phyloP scores from a whole-genome alignment of 2,888 invertebrate species.

The Ypsolopha scabrella region DNA sequence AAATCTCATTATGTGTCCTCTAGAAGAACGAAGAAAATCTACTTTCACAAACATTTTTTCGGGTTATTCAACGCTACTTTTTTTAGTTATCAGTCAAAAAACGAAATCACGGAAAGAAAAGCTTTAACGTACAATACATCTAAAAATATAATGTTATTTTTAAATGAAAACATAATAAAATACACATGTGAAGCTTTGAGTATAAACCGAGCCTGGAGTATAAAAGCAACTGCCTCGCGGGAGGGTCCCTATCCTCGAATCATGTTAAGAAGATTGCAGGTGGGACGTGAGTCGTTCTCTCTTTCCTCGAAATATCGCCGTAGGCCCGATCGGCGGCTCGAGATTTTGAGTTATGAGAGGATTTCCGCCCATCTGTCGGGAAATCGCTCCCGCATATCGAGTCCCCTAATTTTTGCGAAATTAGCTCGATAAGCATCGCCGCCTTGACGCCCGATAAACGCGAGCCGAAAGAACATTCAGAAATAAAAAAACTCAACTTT shows the following conservation, averaged over 20 bases:
- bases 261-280: not conserved
- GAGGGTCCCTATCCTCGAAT: not conserved
- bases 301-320: not conserved
- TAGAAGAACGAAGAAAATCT: not conserved
- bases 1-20: not conserved
- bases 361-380: constrained; percentile 21
- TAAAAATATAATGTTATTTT: too few relatives aligned
- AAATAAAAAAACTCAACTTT: too few relatives aligned
- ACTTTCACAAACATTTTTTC: too few relatives aligned
- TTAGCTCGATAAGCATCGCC: constrained; percentile 21
- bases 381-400: constrained; percentile 21
- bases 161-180: too few relatives aligned
- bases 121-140: too few relatives aligned
- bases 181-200: too few relatives aligned
- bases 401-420: constrained; percentile 29
- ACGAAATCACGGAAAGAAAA: too few relatives aligned
- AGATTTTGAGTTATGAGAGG: constrained; percentile 32
- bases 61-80: too few relatives aligned
- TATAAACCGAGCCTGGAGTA: too few relatives aligned
- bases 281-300: not conserved
- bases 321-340: constrained; percentile 9
- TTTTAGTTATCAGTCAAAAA: too few relatives aligned
- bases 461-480: not conserved
- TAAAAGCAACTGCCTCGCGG: not conserved
- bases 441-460: constrained; percentile 9